Evolutionary conservation across 2,888 invertebrate genomes (phyloP), one percentile per base, ranked within the genome.

Genomic region (Acrobasis suavella): DNA sequence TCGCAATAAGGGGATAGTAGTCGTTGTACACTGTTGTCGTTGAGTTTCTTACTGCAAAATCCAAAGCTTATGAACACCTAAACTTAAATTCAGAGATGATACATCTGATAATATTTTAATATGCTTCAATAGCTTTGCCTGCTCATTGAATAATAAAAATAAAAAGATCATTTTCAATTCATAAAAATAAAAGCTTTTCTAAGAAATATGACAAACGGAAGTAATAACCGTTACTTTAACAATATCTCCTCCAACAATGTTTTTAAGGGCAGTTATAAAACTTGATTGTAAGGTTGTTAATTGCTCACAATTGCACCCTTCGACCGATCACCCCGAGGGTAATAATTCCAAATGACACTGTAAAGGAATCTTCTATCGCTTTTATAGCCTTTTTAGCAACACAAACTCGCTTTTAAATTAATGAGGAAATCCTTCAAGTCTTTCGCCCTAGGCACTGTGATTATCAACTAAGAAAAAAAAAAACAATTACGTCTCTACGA

Each of bases 401-500:
- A 72, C 46, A 74, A 78, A 78, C 74, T 73, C 76, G 68, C 69
- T 74, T 76, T 78, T 69, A 70, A 76, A 80, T 81, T 80, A 81
- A 82, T 76, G 74, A 82, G 78, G 71, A 77, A 79, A 81, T 80
- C 80, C 74, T 77, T 78, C 74, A 77, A 73, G 72, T 64, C 71
- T 66, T 67, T 64, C 54, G 58, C 69, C 67, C 67, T 65, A 64
- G 68, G 72, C 68, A 63, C 68, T 71, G 69, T 76, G 76, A 81
- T 83, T 80, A 85, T 81, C 75, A 83, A 76, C 76, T 74, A 73
- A 73, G 72, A 69, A 72, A 80, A 80, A n/a, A 76, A 82, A 77
- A 83, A 77, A 79, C 77, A 81, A 80, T 74, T 80, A 78, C 73
- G 72, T 72, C 74, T 75, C 68, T 68, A 71, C 73, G 69, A 69